A percentile compares a stretch with the other conserved stretches of the same genome.
Evolutionary conservation across 2,797 vertebrate genomes (phyloP).

Genomic region (Ibycter americanus): DNA sequence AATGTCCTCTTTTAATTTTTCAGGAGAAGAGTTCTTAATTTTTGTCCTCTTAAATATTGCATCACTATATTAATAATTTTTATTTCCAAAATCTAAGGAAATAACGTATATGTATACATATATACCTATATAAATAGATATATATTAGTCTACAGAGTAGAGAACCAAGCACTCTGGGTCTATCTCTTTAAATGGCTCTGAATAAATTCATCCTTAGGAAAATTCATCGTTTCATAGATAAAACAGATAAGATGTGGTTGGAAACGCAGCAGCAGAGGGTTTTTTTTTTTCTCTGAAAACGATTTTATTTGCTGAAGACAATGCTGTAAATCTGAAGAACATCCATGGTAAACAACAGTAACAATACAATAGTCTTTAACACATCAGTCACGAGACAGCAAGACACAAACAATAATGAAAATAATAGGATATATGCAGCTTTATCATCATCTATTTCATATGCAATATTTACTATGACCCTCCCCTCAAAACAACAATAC

Average conservation of each 20-base stretch:
- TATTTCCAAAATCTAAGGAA: background rate
- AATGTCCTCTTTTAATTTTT: background rate
- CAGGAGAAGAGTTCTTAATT: background rate
- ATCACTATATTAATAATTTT: background rate
- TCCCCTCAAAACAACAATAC: background rate
- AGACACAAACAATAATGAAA: background rate
- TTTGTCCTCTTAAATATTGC: background rate
- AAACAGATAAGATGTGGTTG: background rate
- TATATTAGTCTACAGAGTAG: background rate
- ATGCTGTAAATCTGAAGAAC: background rate
- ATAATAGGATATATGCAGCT: background rate
- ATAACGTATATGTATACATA: background rate
- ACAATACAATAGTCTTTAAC: background rate
- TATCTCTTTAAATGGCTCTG: background rate
- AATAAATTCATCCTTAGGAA: background rate
- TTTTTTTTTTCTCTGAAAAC: background rate
- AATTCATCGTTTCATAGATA: background rate
- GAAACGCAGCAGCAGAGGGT: background rate
- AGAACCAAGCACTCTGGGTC: background rate
- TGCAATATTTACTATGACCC: background rate
- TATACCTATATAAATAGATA: background rate
- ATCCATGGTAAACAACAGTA: background rate
- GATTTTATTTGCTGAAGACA: background rate
- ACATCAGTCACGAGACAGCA: background rate
- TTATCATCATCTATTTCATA: background rate